These are phyloP conservation scores for Melanchra persicariae DNA, from an alignment of 2,888 invertebrate species.

Conservation along the genomic window DNA sequence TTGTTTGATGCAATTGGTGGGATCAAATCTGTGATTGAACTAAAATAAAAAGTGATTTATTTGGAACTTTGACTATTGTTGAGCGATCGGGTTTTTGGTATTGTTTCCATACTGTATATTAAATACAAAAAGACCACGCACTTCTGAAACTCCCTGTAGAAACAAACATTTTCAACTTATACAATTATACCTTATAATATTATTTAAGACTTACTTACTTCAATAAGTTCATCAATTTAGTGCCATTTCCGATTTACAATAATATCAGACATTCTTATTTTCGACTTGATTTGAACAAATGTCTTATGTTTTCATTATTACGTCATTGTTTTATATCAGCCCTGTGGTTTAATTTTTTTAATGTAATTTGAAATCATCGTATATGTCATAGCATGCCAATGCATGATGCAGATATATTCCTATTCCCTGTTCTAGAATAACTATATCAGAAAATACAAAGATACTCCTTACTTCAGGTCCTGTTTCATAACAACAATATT, in stretches of 20 bases:
- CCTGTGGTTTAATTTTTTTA: constrained; percentile 2
- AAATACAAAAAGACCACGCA: no score
- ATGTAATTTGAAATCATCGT: neutral
- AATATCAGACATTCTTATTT: neutral
- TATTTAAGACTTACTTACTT: neutral
- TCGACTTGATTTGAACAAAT: neutral
- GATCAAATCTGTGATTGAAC: no score
- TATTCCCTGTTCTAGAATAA: no score
- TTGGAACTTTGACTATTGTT: no score
- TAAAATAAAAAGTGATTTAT: no score
- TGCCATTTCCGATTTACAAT: neutral
- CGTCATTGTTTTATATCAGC: constrained; percentile 15
- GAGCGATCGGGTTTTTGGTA: no score
- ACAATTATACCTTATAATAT: no score
- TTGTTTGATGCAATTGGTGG: no score
- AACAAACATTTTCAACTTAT: no score
- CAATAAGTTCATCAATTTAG: neutral
- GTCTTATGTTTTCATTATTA: constrained; percentile 6
- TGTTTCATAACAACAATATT: neutral
- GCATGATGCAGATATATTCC: no score
- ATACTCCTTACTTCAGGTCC: neutral
- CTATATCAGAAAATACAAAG: neutral
- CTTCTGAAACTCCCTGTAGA: no score
- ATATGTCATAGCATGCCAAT: neutral
- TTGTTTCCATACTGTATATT: no score